Conservation (phyloP, 2,797 vertebrate genomes). For the Dicrostonyx torquatus region DNA sequence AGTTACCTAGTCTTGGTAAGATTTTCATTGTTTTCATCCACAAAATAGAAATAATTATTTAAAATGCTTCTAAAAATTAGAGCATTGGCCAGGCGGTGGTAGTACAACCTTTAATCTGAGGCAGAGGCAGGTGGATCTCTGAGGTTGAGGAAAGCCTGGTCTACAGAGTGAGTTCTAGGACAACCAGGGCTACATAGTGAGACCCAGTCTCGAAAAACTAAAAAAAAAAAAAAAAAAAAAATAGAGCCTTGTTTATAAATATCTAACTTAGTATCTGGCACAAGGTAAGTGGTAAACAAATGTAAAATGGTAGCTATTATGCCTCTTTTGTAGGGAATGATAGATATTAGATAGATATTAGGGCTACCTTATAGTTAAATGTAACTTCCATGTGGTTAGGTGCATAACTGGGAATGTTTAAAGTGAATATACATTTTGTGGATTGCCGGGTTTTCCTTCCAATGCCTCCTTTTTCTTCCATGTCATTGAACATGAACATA, state of each 20-base stretch:
- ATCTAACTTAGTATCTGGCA: constrained; percentile 27
- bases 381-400: neutral
- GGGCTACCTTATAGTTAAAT: constrained; percentile 18
- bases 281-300: constrained; percentile 23
- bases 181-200: too few relatives aligned
- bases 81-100: neutral
- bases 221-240: neutral
- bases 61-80: constrained; percentile 47
- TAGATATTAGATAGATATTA: neutral
- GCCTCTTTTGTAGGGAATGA: neutral
- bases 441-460: constrained; percentile 36
- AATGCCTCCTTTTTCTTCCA: constrained; percentile 18
- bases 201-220: neutral
- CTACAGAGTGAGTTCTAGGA: too few relatives aligned
- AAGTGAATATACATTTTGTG: constrained; percentile 43
- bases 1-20: constrained; percentile 38
- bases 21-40: constrained; percentile 43
- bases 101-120: too few relatives aligned
- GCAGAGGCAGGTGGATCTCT: too few relatives aligned
- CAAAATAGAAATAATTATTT: constrained; percentile 43
- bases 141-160: too few relatives aligned
- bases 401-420: constrained; percentile 26
- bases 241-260: constrained; percentile 43
- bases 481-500: constrained; percentile 29
- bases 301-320: neutral